These are phyloP conservation scores for Sycophila texana DNA, from an alignment of 2,888 invertebrate genomes.

Conservation along the genomic window DNA sequence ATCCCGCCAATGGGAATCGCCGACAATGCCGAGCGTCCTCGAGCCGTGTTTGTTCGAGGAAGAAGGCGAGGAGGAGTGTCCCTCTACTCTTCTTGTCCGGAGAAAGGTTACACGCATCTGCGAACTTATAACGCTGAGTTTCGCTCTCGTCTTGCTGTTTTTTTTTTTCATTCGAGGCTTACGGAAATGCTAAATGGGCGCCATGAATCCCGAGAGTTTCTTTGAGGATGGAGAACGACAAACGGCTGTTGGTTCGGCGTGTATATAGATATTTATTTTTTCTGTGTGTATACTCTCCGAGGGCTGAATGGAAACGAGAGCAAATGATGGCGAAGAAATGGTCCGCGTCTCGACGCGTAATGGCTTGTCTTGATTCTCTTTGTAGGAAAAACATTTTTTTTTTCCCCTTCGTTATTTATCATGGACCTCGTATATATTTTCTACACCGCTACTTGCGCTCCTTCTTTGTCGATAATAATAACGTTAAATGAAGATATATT, in stretches of 20 bases:
- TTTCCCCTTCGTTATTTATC: conserved; percentile 39
- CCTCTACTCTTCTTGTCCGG: neutral
- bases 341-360: conserved; percentile 45
- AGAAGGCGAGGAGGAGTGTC: conserved; percentile 21
- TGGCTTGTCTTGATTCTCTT: conserved; percentile 25
- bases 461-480: too few species aligned
- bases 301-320: conserved; percentile 21
- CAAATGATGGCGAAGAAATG: conserved; percentile 36
- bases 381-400: conserved; percentile 18
- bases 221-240: conserved; percentile 24
- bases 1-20: conserved; percentile 3
- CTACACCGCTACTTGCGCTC: neutral
- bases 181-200: conserved; percentile 41
- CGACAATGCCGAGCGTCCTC: conserved; percentile 16
- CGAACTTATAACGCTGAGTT: conserved; percentile 4
- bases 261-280: conserved; percentile 22
- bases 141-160: conserved; percentile 6
- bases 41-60: neutral
- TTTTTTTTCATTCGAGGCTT: neutral
- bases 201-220: conserved; percentile 34
- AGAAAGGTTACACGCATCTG: conserved; percentile 34
- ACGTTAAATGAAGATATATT: conserved; percentile 24
- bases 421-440: conserved; percentile 1
- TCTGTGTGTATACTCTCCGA: neutral
- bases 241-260: conserved; percentile 6